Evolutionary conservation across 2,797 vertebrate genomes (phyloP), one percentile per base, ranked within the genome.

Genomic region (Microctenopoma stevenorrisi): DNA sequence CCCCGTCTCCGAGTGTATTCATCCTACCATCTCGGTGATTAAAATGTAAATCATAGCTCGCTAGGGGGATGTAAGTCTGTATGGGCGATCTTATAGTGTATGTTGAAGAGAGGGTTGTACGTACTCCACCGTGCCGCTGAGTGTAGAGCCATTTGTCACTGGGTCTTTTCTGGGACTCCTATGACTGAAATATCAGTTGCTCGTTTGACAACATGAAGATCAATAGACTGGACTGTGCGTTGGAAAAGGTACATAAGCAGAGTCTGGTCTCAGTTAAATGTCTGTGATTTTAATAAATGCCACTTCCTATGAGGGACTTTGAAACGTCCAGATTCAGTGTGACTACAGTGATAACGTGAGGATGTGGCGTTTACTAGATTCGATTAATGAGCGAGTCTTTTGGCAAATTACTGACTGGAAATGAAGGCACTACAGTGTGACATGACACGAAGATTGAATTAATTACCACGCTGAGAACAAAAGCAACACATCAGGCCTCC

Each of bases 31-130:
- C 55, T 25, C 40, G 0, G 58, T 66, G 70, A 83, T 90, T 74
- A 76, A 74, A 87, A 78, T 81, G 64, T 85, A 79, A 89, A 84
- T 79, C 58, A 42, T 12, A 63, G 65, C 48, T 63, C 53, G 53
- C 62, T 63, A 47, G 30, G 51, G 55, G 22, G 63, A 64, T 46
- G 46, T 30, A 46, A 42, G 63, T 77, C 53, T 64, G 43, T 26
- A 49, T 55, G 28, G 16, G 37, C 13, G 3, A 55, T 50, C 43
- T 18, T 43, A 37, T 50, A 38, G 15, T 64, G 30, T 72, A 48
- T 51, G 44, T 51, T 25, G 28, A 37, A 38, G 28, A 22, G 7
- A 59, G 10, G 25, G 15, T 26, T 68, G 14, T 53, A 37, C 26
- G 74, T 33, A 55, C 71, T 51, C 64, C 40, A 28, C 44, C 54